These are phyloP conservation scores for Cryptocheilus praepositus DNA, from an alignment of 2,888 invertebrate species.

Conservation along the genomic window DNA sequence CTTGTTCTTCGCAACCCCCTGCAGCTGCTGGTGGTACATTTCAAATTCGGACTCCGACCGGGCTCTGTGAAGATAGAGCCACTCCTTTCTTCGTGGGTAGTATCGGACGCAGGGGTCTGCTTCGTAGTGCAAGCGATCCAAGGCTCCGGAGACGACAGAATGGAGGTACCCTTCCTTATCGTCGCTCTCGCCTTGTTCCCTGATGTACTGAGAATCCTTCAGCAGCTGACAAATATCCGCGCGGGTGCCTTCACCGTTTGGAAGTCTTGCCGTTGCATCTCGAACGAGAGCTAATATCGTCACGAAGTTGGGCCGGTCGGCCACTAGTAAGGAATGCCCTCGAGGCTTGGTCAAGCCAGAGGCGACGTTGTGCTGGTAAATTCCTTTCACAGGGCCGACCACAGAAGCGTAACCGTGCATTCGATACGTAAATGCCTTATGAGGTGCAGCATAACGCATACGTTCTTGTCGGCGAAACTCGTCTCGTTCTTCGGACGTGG, in stretches of 20 bases:
- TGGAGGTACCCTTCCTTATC: slow-evolving; percentile 82
- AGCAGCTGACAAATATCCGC: slow-evolving; percentile 93
- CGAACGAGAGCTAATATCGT: slow-evolving; percentile 93
- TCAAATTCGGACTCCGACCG: slow-evolving; percentile 82
- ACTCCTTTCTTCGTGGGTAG: slow-evolving; percentile 92
- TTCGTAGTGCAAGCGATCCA: slow-evolving; percentile 93
- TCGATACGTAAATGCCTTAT: slow-evolving; percentile 92
- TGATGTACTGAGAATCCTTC: slow-evolving; percentile 83
- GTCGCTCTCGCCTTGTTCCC: slow-evolving; percentile 71
- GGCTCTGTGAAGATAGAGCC: slow-evolving; percentile 95
- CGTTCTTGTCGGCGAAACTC: slow-evolving; percentile 89
- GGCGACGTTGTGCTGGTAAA: slow-evolving; percentile 80
- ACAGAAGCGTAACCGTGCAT: slow-evolving; percentile 91
- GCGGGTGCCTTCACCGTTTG: slow-evolving; percentile 95
- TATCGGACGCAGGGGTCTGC: slow-evolving; percentile 96
- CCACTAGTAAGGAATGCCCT: slow-evolving; percentile 88
- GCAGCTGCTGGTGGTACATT: slow-evolving; percentile 82
- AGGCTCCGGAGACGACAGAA: slow-evolving; percentile 91
- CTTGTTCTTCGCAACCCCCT: slow-evolving; percentile 78
- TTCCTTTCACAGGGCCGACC: slow-evolving; percentile 89
- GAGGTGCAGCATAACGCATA: slow-evolving; percentile 89
- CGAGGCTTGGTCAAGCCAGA: slow-evolving; percentile 80
- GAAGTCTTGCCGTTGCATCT: slow-evolving; percentile 94
- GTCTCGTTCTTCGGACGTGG: slow-evolving; percentile 85
- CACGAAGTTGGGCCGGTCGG: slow-evolving; percentile 91